Evolutionary conservation across 2,888 invertebrate genomes (phyloP).

Genomic region (Buathra laborator): DNA sequence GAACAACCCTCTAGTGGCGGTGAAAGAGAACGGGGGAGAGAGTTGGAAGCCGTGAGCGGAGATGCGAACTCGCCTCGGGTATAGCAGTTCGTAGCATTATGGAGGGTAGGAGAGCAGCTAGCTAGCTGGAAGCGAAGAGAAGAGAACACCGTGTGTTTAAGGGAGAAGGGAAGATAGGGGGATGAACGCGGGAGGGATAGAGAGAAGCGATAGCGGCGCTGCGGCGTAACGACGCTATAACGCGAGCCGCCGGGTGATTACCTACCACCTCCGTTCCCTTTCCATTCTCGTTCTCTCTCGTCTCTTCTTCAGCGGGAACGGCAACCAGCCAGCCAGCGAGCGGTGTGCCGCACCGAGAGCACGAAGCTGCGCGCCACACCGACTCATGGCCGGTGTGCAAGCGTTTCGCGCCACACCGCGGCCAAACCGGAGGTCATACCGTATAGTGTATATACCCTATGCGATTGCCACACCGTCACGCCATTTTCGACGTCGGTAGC

Average conservation of each 20-base stretch:
- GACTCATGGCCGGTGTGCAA: slow-evolving; percentile 9
- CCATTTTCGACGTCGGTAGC: slow-evolving; percentile 59
- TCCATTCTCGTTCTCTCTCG: slow-evolving; percentile 67
- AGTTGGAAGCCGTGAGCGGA: slow-evolving; percentile 48
- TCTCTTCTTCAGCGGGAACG: slow-evolving; percentile 51
- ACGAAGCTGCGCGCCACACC: slow-evolving; percentile 63
- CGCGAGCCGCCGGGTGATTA: slow-evolving; percentile 85
- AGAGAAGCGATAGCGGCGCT: slow-evolving; percentile 80
- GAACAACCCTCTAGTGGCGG: slow-evolving; percentile 35
- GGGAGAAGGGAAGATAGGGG: slow-evolving; percentile 1
- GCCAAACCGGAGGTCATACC: slow-evolving; percentile 2
- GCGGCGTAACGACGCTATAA: slow-evolving; percentile 85
- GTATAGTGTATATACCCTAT: neutral
- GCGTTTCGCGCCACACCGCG: slow-evolving; percentile 46
- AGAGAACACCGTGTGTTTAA: neutral
- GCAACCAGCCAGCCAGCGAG: slow-evolving; percentile 6
- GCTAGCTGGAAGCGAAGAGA: neutral
- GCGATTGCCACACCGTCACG: slow-evolving; percentile 53
- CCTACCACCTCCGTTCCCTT: slow-evolving; percentile 80
- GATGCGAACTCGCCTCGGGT: slow-evolving; percentile 66
- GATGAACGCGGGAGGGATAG: slow-evolving; percentile 18
- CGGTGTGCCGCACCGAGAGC: slow-evolving; percentile 53
- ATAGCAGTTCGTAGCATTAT: slow-evolving; percentile 66
- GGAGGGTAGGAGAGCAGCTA: slow-evolving; percentile 25
- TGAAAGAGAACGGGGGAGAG: slow-evolving; percentile 33